Conservation (phyloP, 2,888 invertebrate genomes). For the Pteria penguin region DNA sequence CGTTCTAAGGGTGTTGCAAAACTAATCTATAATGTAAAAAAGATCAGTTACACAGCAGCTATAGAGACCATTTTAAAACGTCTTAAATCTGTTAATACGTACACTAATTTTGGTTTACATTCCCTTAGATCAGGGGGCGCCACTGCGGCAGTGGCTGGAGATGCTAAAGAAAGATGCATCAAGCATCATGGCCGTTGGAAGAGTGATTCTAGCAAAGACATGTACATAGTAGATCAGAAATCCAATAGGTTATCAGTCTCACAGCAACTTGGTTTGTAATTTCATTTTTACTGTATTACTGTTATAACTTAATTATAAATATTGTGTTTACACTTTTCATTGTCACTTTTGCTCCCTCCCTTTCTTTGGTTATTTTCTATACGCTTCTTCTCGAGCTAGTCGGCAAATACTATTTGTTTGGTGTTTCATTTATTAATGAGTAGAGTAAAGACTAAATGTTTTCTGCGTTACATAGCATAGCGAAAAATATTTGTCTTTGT, state of each 20-base stretch:
- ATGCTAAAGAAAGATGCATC: not conserved
- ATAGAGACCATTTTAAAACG: not conserved
- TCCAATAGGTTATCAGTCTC: too few species aligned
- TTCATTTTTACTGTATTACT: too few species aligned
- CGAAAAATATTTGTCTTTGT: not conserved
- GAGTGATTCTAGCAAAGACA: slow-evolving; percentile 5
- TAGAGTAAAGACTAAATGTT: not conserved
- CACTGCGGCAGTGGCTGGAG: slow-evolving; percentile 1
- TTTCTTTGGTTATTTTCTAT: slow-evolving; percentile 11
- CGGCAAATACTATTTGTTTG: slow-evolving; percentile 8
- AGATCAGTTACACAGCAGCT: not conserved
- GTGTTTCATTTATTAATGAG: not conserved
- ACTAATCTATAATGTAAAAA: too few species aligned
- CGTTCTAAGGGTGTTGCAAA: too few species aligned
- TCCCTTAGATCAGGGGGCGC: slow-evolving; percentile 5
- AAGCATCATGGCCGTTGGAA: slow-evolving; percentile 15
- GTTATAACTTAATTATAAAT: too few species aligned
- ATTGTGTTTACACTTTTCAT: too few species aligned
- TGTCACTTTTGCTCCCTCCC: not conserved
- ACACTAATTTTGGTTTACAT: slow-evolving; percentile 10
- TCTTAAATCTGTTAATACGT: not conserved
- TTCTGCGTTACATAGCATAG: not conserved
- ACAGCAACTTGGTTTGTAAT: too few species aligned
- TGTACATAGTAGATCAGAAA: too few species aligned
- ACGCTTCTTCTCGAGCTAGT: slow-evolving; percentile 2